phyloP scores from a whole-genome alignment of 2,113 vertebrate species.

The Ascaphus truei region DNA sequence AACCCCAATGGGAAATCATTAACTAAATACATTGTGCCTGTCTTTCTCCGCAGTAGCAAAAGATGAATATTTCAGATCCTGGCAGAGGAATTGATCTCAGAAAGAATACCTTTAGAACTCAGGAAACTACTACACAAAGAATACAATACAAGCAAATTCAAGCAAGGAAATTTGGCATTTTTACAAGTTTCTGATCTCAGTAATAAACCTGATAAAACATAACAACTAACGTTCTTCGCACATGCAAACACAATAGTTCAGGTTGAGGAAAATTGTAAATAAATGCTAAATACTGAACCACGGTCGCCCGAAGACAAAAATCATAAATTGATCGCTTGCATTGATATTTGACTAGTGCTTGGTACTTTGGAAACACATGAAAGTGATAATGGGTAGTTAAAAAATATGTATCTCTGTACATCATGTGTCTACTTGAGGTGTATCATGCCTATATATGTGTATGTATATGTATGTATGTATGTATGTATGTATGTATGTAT shows the following conservation, averaged over 20 bases:
- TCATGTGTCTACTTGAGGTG: no score
- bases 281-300: no score
- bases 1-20: constrained; percentile 27
- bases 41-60: constrained; percentile 22
- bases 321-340: no score
- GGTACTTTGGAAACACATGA: no score
- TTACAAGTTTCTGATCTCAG: constrained; percentile 13
- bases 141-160: constrained; percentile 22
- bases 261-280: neutral
- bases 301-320: no score
- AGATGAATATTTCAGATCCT: constrained; percentile 21
- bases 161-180: constrained; percentile 1
- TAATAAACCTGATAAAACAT: constrained; percentile 18
- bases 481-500: neutral
- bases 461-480: neutral
- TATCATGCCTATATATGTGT: neutral
- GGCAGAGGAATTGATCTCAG: constrained; percentile 23
- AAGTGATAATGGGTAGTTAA: no score
- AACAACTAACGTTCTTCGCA: neutral
- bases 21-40: constrained; percentile 25
- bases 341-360: no score
- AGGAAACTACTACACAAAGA: constrained; percentile 20
- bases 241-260: neutral
- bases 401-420: no score
- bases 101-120: constrained; percentile 12